phyloP scores from a whole-genome alignment of 2,888 invertebrate genomes.

The Candidula unifasciata region DNA sequence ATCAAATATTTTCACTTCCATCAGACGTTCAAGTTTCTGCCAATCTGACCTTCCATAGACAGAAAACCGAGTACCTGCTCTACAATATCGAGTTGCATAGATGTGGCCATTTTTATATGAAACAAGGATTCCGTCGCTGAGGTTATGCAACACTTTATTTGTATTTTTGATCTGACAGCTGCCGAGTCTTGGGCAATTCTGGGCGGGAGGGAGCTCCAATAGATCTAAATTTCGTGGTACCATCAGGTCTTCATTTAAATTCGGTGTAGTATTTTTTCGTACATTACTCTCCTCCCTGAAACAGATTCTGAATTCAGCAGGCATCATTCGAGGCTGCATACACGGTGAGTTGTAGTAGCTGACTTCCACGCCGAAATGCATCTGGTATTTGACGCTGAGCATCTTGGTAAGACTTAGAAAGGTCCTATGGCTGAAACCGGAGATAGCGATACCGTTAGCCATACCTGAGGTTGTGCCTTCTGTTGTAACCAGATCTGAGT shows the following conservation, averaged over 20 bases:
- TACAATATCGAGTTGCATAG: constrained; percentile 15
- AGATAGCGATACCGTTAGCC: too few relatives aligned
- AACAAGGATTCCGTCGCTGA: not conserved
- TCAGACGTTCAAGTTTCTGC: constrained; percentile 3
- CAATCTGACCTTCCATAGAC: not conserved
- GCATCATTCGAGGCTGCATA: not conserved
- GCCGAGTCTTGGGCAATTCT: not conserved
- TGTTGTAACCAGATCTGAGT: too few relatives aligned
- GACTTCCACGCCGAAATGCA: not conserved
- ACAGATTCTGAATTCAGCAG: not conserved
- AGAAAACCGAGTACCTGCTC: not conserved
- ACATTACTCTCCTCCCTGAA: not conserved
- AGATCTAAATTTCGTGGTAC: not conserved
- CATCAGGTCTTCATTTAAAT: too few relatives aligned
- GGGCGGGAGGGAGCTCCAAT: not conserved
- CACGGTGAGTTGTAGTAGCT: not conserved
- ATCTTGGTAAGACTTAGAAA: too few relatives aligned
- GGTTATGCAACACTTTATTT: not conserved
- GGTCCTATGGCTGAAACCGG: too few relatives aligned
- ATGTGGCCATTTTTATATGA: not conserved
- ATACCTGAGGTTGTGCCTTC: too few relatives aligned
- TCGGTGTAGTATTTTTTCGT: too few relatives aligned
- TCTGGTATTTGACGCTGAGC: too few relatives aligned
- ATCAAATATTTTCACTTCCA: constrained; percentile 7
- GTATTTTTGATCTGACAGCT: too few relatives aligned